Percentiles rank a stretch among this genome's conserved stretches.
phyloP scores from a whole-genome alignment of 2,797 vertebrate species.

The Semotilus atromaculatus region DNA sequence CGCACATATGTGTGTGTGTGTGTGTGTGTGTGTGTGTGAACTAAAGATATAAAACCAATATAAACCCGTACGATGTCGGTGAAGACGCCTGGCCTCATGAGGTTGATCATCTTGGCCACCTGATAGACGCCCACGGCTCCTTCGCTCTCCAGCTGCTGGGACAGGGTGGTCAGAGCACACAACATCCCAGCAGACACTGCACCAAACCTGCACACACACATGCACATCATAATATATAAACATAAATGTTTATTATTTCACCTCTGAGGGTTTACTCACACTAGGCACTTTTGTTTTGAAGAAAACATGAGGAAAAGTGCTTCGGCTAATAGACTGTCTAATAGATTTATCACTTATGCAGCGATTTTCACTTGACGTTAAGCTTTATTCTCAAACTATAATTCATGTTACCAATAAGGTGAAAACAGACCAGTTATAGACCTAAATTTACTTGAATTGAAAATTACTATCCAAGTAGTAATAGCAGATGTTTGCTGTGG shows the following conservation, averaged over 20 bases:
- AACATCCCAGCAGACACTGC: constrained; percentile 88
- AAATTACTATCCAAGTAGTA: no score
- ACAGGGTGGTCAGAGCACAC: constrained; percentile 88
- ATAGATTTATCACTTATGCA: no score
- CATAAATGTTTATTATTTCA: not conserved
- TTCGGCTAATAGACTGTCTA: no score
- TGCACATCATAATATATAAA: not conserved
- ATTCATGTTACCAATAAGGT: no score
- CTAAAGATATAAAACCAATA: not conserved
- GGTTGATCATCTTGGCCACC: constrained; percentile 95
- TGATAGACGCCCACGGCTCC: constrained; percentile 90
- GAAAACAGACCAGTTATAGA: no score
- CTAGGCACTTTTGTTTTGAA: not conserved
- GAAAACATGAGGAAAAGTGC: no score
- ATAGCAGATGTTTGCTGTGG: no score
- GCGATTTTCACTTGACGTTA: no score
- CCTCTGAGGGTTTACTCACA: no score
- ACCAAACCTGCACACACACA: constrained; percentile 79
- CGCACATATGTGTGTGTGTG: no score
- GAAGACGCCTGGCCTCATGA: constrained; percentile 92
- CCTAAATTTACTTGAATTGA: no score
- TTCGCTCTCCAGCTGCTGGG: constrained; percentile 90
- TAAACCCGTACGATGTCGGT: constrained; percentile 87
- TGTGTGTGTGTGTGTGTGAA: not conserved
- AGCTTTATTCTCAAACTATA: no score